Base-by-base conservation (phyloP, 2,888 invertebrate genomes). In the Xestia sexstrigata region DNA sequence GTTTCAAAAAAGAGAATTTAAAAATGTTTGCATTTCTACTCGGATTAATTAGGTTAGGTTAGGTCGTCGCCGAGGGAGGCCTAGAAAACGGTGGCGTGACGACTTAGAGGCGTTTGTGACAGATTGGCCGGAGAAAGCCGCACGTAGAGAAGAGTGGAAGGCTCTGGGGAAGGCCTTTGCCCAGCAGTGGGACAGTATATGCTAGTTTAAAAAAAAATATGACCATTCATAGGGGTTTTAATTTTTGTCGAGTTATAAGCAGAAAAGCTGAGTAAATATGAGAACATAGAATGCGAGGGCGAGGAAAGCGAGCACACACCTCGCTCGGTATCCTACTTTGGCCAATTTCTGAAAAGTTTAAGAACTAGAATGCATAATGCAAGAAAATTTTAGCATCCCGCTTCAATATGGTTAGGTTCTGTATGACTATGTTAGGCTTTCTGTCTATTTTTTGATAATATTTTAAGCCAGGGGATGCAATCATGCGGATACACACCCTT, bases 401-500 rank as follows among this genome's bases (percentile, higher is more conserved):
- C 15, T 42, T 65, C 0, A 4, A 39, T 17, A 17, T n/a, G 42
- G 65, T 65, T 65, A 65, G 65, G 1, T 26, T 65, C n/a, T 42
- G 42, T 42, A 65, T 42, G 4, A 65, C n/a, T n/a, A 65, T 26
- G 65, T 65, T 65, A 42, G n/a, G n/a, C 62, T 35, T 62, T 30
- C 60, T 20, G 20, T 9, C 0, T 20, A 9, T 62, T 65, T n/a
- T 13, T 42, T 42, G 4, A 17, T 26, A 15, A 42, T 13, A 65
- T 65, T 65, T 65, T 8, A 65, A 65, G 42, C 15, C 42, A 42
- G 15, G 45, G 65, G 65, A 65, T n/a, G 42, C 65, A 42, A 26
- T 42, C 65, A 65, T 65, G 65, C 65, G 2, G 17, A 65, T 65
- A 65, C 65, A 42, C 42, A 65, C 65, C 65, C 15, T 42, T 65